Conservation (phyloP, 2,797 vertebrate genomes). For the Anas flavirostris region DNA sequence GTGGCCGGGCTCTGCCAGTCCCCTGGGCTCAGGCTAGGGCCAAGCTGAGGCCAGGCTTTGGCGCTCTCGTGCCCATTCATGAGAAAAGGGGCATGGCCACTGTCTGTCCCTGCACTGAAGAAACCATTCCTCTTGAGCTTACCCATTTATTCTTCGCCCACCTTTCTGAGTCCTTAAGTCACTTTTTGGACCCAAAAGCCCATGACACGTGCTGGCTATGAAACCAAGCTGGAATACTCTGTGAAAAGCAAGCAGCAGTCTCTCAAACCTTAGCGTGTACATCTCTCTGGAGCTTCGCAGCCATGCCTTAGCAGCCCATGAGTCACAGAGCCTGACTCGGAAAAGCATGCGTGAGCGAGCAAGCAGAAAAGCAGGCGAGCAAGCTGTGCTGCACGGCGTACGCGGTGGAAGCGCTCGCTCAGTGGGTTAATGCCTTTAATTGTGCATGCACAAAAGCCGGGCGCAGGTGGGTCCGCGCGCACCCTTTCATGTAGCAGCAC, state of each 20-base stretch:
- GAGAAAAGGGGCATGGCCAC: background rate
- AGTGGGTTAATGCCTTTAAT: background rate
- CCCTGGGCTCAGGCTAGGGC: background rate
- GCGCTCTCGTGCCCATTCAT: accelerated
- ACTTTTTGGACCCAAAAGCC: background rate
- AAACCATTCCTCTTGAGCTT: background rate
- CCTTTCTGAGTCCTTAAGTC: background rate
- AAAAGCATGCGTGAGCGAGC: accelerated
- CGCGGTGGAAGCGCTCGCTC: accelerated
- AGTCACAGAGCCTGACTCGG: background rate
- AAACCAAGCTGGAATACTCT: background rate
- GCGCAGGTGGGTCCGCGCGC: accelerated
- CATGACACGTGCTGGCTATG: background rate
- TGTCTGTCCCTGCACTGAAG: background rate
- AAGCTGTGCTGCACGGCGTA: background rate
- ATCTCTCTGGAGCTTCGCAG: accelerated
- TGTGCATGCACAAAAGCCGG: accelerated
- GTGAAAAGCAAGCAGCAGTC: background rate
- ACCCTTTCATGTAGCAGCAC: background rate
- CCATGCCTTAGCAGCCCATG: background rate
- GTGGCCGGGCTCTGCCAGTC: background rate
- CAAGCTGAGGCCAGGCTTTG: background rate
- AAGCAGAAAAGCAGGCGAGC: background rate
- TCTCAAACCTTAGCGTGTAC: background rate
- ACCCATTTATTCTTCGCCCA: background rate